Percentiles rank a stretch among this genome's conserved stretches.
Conservation (phyloP, 2,797 vertebrate species). For the Enoplosus armatus region DNA sequence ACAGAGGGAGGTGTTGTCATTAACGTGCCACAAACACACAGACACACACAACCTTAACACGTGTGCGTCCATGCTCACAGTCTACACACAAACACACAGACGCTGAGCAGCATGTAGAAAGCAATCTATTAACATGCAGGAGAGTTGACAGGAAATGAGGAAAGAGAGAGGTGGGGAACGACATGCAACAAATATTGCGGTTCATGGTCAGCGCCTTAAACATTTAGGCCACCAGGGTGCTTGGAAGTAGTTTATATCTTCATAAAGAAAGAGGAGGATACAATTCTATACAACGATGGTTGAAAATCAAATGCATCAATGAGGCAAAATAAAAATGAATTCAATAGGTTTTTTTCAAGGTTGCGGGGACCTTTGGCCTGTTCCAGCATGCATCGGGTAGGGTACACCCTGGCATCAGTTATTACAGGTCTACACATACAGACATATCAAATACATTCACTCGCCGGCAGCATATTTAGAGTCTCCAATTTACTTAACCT, state of each 20-base stretch:
- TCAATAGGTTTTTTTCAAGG: background rate
- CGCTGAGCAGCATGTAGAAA: background rate
- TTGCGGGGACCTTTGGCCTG: background rate
- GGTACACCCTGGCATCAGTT: background rate
- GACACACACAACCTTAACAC: background rate
- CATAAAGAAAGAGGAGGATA: background rate
- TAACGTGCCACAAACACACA: slow-evolving; percentile 14
- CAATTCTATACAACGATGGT: too few relatives aligned
- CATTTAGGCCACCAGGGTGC: background rate
- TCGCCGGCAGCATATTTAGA: background rate
- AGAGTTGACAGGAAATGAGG: background rate
- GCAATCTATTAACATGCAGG: background rate
- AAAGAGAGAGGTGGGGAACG: too few relatives aligned
- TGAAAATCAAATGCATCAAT: background rate
- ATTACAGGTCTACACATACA: background rate
- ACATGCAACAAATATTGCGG: background rate
- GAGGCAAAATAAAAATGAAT: background rate
- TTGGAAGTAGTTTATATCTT: background rate
- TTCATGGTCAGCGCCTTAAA: background rate
- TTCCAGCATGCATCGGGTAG: background rate
- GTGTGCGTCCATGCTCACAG: background rate
- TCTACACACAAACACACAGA: background rate
- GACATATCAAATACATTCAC: background rate
- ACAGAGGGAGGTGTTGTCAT: slow-evolving; percentile 29
- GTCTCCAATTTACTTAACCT: background rate